Conservation (phyloP, 2,113 vertebrate genomes). For the Myanophis thanlyinensis region DNA sequence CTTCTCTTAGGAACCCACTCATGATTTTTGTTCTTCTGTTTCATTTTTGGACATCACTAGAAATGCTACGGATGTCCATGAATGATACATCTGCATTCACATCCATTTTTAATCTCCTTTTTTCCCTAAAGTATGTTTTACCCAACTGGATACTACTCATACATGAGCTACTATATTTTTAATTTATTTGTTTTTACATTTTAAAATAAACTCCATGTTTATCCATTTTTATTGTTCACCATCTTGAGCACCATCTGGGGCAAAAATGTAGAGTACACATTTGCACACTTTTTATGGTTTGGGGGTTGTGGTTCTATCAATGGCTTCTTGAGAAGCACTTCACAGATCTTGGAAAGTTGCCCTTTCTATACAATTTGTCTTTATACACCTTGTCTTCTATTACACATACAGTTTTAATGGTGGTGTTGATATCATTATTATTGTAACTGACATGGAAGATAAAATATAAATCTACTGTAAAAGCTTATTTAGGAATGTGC, state of each 20-base stretch:
- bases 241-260: neutral
- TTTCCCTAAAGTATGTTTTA: neutral
- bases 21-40: neutral
- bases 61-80: neutral
- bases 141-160: neutral
- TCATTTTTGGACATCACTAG: neutral
- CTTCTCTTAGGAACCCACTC: neutral
- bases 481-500: neutral
- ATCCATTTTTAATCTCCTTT: neutral
- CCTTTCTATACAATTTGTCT: neutral
- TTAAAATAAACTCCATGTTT: neutral
- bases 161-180: neutral
- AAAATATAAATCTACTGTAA: neutral
- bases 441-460: neutral
- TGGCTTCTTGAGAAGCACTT: neutral
- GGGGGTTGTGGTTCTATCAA: neutral
- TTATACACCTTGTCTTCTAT: neutral
- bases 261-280: neutral
- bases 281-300: neutral
- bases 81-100: neutral
- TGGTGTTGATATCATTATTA: neutral
- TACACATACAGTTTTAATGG: neutral
- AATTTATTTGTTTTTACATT: neutral
- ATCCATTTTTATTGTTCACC: neutral
- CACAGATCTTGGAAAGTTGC: neutral